A percentile compares a stretch with the other conserved stretches of the same genome.
Conservation (phyloP, 35 echinoderm and acorn worm species). For the Anneissia japonica region DNA sequence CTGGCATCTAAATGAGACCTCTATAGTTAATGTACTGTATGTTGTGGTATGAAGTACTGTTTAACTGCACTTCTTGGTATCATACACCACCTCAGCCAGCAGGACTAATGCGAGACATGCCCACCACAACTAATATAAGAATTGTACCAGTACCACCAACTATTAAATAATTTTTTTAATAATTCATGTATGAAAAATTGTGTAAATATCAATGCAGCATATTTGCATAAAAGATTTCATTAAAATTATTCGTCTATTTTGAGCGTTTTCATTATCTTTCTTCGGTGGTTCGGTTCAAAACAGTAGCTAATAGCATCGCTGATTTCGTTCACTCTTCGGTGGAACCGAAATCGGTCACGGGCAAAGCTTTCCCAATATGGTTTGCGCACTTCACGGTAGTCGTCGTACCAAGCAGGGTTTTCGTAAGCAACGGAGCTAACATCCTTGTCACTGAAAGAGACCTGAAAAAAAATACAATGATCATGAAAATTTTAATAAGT, state of each 20-base stretch:
- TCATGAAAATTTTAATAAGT: neutral
- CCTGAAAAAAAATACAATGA: constrained; percentile 20
- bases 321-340: constrained; percentile 11
- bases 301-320: constrained; percentile 17
- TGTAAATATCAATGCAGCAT: too few species aligned
- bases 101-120: too few species aligned
- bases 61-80: too few species aligned
- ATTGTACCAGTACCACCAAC: too few species aligned
- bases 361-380: constrained; percentile 55
- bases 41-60: too few species aligned
- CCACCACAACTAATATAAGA: too few species aligned
- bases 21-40: too few species aligned
- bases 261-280: constrained; percentile 10
- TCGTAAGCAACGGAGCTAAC: constrained; percentile 7
- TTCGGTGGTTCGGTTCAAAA: constrained; percentile 39
- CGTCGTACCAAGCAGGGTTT: constrained; percentile 6
- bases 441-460: constrained; percentile 37
- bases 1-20: too few species aligned
- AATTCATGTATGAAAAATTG: too few species aligned
- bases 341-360: constrained; percentile 47
- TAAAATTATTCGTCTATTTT: neutral
- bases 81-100: too few species aligned
- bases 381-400: constrained; percentile 22
- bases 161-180: too few species aligned
- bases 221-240: too few species aligned